Base-by-base conservation (phyloP, 2,113 vertebrate genomes). In the Ceyx margarethae region DNA sequence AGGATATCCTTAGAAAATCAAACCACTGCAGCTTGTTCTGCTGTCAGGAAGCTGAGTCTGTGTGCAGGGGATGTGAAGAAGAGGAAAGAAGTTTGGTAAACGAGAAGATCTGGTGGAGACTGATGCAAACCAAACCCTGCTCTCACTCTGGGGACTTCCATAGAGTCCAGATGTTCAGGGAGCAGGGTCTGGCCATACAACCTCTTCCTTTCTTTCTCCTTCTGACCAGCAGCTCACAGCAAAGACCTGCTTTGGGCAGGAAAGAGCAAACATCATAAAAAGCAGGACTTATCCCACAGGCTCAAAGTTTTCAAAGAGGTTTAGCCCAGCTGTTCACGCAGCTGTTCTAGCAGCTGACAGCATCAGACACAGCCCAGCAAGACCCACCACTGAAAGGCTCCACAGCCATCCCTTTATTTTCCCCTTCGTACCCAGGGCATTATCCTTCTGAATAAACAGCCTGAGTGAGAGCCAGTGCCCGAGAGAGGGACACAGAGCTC, bases 281-380 rank as follows among this genome's bases (percentile, higher is more conserved):
- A 80, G 42, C 37, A 77, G 81, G 85, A 62, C 35, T 89, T 80
- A 45, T 85, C 79, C 85, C 10, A 1, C 64, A 58, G 54, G 46
- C 64, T 79, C 62, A 76, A 5, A 3, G 28, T n/a, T 91, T 85
- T 82, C 78, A 45, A 35, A 72, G 79, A 69, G 90, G 67, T 83
- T 85, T 8, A 90, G 73, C 29, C 85, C 95, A 95, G 94, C 94
- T 96, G 95, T 88, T 90, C 68, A 7, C 0, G 68, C 95, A 96
- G 95, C 95, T 96, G 94, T 95, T 94, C 50, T 6, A 86, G 88
- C 95, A 96, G 94, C 95, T 96, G 95, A 74, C 80, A 83, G 6
- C 76, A 74, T 66, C 78, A 65, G 85, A 60, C 79, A 92, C 85
- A 91, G 85, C 87, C 85, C 2, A 0, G 51, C 37, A 6, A 91